Base-by-base conservation (phyloP, 2,797 vertebrate genomes). In the Rallus crepitans region DNA sequence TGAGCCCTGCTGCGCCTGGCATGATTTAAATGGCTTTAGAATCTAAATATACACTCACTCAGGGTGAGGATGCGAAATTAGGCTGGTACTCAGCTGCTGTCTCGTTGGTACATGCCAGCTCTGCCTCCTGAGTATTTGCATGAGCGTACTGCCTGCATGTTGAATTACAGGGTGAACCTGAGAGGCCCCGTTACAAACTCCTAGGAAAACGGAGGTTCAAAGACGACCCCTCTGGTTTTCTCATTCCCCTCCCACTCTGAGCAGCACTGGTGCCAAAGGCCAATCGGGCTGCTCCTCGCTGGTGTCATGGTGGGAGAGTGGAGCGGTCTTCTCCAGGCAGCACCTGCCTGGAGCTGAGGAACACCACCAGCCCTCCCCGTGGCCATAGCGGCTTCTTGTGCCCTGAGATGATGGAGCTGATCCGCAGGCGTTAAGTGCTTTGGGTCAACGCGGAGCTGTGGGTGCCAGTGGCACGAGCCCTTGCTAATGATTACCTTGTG, bases 1-100 rank as follows among this genome's bases (percentile, higher is more conserved):
- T 42, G 11, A 50, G 52, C 68, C 65, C 53, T 63, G 61, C 50
- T 94, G 89, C 71, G 79, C 93, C 95, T 96, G 95, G 70, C 86
- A 56, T 3, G 5, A 69, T 83, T 82, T 82, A 92, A 87, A 84
- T 89, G 80, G 79, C 65, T 78, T 80, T 14, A 75, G 64, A 56
- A 66, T 63, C 89, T 95, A 94, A 95, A 90, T 91, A 86, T 72
- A 89, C 30, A 45, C 71, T 7, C 5, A 47, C 71, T 7, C 5
- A 39, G 87, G 59, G 60, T 61, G 77, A 92, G 80, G 89, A 65
- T 84, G 71, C 59, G 89, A 24, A 91, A 73, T 42, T 16, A 76
- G 61, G 9, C 88, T 48, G 68, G 40, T 30, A 9, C 72, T 86
- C 52, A 30, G 82, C 89, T 79, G 30, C 23, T 45, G 14, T 64